Conservation (phyloP, 1,140 invertebrate genomes). For the Drosophila ficusphila region DNA sequence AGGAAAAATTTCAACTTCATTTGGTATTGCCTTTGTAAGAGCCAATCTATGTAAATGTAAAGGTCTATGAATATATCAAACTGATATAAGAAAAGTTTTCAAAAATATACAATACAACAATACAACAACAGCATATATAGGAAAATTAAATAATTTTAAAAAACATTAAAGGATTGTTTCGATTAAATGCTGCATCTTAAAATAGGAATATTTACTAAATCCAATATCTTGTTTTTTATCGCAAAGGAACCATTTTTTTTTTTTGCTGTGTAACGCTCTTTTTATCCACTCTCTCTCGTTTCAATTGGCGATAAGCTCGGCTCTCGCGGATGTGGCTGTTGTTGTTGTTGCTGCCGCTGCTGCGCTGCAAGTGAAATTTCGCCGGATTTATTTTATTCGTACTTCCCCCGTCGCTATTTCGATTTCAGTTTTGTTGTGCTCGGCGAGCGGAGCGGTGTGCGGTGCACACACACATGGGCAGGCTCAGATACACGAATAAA, state of each 20-base stretch:
- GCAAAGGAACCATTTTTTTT: neutral
- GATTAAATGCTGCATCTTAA: no score
- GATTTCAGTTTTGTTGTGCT: conserved; percentile 27
- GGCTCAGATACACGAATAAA: neutral
- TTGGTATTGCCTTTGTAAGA: no score
- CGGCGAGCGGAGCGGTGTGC: conserved; percentile 16
- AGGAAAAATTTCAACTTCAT: no score
- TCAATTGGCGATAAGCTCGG: conserved; percentile 28
- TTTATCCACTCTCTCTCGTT: neutral
- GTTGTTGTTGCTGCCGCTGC: neutral
- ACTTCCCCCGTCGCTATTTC: conserved; percentile 10
- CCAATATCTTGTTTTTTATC: neutral
- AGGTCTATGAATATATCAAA: no score
- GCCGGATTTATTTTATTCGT: conserved; percentile 24
- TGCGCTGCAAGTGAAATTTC: conserved; percentile 43
- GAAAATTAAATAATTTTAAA: no score
- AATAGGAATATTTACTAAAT: no score
- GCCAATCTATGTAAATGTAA: no score
- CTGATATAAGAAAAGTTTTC: no score
- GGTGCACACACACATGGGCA: no score
- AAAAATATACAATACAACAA: no score
- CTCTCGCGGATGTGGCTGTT: conserved; percentile 9
- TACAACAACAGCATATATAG: no score
- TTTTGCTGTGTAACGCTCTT: neutral
- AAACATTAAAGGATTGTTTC: no score